phyloP scores from a whole-genome alignment of 1,140 invertebrate genomes.

The Meloidogyne exigua region DNA sequence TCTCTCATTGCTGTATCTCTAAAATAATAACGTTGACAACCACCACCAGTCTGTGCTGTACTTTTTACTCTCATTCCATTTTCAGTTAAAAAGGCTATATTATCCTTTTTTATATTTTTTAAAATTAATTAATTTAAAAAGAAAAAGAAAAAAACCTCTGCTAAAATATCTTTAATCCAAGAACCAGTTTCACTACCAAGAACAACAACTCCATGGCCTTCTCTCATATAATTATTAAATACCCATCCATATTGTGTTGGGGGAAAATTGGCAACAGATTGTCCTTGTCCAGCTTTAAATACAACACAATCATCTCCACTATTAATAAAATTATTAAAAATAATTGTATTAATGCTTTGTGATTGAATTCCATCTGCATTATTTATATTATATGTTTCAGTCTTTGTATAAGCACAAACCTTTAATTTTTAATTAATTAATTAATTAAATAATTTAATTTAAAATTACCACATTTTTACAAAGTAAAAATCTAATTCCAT shows the following conservation, averaged over 20 bases:
- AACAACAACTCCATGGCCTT: constrained; percentile 13
- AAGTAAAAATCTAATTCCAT: constrained; percentile 11
- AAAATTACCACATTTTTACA: constrained; percentile 1
- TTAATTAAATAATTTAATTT: neutral
- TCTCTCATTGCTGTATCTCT: constrained; percentile 22
- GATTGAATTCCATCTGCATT: constrained; percentile 13
- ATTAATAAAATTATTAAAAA: constrained; percentile 15
- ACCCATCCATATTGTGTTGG: constrained; percentile 12
- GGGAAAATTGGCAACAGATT: neutral
- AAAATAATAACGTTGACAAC: neutral
- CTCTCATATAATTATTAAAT: constrained; percentile 19
- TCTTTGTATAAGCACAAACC: constrained; percentile 6
- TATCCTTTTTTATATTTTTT: neutral
- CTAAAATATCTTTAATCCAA: constrained; percentile 15
- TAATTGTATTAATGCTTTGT: constrained; percentile 7
- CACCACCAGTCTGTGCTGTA: constrained; percentile 16
- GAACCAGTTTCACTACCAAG: constrained; percentile 6
- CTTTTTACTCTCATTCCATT: constrained; percentile 14
- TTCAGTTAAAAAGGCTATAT: constrained; percentile 15
- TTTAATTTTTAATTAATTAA: neutral
- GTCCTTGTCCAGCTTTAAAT: neutral
- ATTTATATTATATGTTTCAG: constrained; percentile 15
- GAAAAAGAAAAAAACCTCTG: neutral
- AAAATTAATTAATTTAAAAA: too few species aligned
- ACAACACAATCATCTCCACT: constrained; percentile 12